phyloP scores from a whole-genome alignment of 2,888 invertebrate genomes.

The Apeira syringaria region DNA sequence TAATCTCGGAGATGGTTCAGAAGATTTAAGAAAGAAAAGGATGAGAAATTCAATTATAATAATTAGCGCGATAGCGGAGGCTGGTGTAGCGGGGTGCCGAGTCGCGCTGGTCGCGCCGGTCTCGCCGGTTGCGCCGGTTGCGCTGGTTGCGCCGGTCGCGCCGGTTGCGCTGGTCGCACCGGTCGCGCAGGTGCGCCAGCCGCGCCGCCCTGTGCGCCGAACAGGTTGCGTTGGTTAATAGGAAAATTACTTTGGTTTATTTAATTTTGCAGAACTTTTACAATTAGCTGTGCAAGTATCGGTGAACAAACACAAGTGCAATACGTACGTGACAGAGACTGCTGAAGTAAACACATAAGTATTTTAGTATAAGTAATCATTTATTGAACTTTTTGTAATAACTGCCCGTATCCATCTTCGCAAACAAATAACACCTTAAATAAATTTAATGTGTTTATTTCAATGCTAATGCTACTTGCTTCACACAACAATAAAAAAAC shows the following conservation, averaged over 20 bases:
- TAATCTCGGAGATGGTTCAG: constrained; percentile 25
- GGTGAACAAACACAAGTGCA: constrained; percentile 3
- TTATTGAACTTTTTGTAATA: too few relatives aligned
- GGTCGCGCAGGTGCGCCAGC: constrained; percentile 4
- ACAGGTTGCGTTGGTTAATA: constrained; percentile 8
- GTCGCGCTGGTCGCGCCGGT: constrained; percentile 6
- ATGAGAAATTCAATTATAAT: constrained; percentile 38
- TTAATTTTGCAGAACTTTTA: constrained; percentile 14
- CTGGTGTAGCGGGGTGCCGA: constrained; percentile 2
- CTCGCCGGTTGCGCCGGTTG: constrained; percentile 14
- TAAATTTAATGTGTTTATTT: too few relatives aligned
- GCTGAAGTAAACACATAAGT: too few relatives aligned
- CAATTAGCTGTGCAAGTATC: constrained; percentile 6
- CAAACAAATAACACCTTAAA: too few relatives aligned
- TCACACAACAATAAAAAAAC: too few relatives aligned
- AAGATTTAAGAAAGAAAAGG: constrained; percentile 34
- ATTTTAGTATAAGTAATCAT: too few relatives aligned
- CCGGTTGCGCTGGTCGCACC: constrained; percentile 1
- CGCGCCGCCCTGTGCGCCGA: too few relatives aligned
- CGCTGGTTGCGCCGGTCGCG: constrained; percentile 6
- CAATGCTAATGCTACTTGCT: too few relatives aligned
- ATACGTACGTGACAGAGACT: too few relatives aligned
- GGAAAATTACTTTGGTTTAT: constrained; percentile 19
- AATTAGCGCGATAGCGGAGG: constrained; percentile 30
- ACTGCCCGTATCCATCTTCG: too few relatives aligned